Evolutionary conservation across 2,797 vertebrate species (phyloP).

Genomic region (Acrossocheilus wenchowensis): DNA sequence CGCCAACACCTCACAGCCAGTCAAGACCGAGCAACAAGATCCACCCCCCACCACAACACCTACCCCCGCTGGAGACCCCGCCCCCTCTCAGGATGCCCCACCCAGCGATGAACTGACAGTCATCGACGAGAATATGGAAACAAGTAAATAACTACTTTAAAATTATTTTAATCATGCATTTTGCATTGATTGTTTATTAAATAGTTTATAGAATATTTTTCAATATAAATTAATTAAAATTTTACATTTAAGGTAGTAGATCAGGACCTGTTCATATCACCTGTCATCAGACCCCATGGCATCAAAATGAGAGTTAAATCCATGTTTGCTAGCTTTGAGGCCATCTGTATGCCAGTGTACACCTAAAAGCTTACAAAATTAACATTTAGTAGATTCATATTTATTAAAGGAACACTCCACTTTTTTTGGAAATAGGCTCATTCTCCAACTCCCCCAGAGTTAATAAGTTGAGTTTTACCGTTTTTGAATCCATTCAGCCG

Average conservation of each 20-base stretch:
- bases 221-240: neutral
- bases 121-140: slow-evolving; percentile 61
- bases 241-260: neutral
- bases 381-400: neutral
- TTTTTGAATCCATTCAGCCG: no score
- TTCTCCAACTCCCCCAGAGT: no score
- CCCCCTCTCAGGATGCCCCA: slow-evolving; percentile 33
- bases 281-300: neutral
- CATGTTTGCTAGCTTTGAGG: neutral
- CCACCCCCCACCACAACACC: slow-evolving; percentile 16
- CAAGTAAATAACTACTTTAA: slow-evolving; percentile 51
- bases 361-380: neutral
- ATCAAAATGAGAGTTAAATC: neutral
- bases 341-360: neutral
- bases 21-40: slow-evolving; percentile 49
- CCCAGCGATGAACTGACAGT: slow-evolving; percentile 56
- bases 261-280: neutral
- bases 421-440: no score
- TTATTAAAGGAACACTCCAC: no score
- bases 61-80: slow-evolving; percentile 14
- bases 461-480: no score
- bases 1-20: slow-evolving; percentile 53
- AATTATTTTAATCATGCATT: neutral
- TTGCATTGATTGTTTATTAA: neutral
- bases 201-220: neutral